These are phyloP conservation scores for Lottia gigantea DNA, from an alignment of 2,888 invertebrate species.

Conservation along the genomic window DNA sequence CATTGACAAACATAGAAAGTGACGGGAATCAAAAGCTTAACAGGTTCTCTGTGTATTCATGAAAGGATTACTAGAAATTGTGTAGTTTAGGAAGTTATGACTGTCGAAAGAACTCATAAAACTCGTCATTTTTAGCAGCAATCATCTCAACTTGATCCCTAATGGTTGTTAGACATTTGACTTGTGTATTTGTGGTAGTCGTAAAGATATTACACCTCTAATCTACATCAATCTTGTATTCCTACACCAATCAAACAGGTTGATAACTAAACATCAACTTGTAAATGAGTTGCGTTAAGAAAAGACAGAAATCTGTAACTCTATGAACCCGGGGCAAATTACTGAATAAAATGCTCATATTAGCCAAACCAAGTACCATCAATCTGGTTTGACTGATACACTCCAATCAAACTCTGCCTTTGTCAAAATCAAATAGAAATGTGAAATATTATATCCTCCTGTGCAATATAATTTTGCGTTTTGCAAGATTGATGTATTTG, in stretches of 20 bases:
- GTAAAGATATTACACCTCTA: background rate
- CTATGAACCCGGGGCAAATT: background rate
- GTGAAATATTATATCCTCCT: background rate
- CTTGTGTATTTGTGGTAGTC: background rate
- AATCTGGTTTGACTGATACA: too few relatives aligned
- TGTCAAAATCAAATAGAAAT: background rate
- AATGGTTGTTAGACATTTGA: conserved; percentile 7
- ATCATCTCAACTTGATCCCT: background rate
- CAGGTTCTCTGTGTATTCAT: conserved; percentile 1
- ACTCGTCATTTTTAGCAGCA: background rate
- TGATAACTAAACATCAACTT: conserved; percentile 6
- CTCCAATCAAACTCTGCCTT: too few relatives aligned
- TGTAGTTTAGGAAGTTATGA: conserved; percentile 1
- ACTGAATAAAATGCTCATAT: background rate
- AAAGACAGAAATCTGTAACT: background rate
- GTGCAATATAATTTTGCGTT: too few relatives aligned
- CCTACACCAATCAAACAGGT: conserved; percentile 8
- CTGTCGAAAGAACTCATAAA: conserved; percentile 1
- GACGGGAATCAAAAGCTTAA: conserved; percentile 6
- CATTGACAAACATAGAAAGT: background rate
- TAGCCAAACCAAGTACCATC: too few relatives aligned
- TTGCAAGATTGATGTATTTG: too few relatives aligned
- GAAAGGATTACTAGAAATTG: background rate
- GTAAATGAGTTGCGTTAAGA: conserved; percentile 1
- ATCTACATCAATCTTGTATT: background rate